phyloP scores from a whole-genome alignment of 2,888 invertebrate species.

The Reticulitermes lucifugus region DNA sequence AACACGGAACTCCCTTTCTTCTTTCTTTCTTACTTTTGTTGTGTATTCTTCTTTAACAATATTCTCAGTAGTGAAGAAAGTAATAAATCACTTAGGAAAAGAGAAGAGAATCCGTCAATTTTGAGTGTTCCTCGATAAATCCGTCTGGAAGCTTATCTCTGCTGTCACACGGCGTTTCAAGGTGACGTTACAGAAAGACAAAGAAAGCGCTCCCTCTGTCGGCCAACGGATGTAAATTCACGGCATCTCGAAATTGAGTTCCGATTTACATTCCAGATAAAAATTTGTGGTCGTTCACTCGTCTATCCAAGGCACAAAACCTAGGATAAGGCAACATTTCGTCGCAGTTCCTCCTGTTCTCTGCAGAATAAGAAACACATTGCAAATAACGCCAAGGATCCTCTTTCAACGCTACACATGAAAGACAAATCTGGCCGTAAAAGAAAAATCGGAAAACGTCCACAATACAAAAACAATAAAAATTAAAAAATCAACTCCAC shows the following conservation, averaged over 20 bases:
- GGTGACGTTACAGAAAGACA: slow-evolving; percentile 1
- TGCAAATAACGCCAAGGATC: no score
- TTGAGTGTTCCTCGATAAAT: slow-evolving; percentile 36
- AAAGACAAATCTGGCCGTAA: no score
- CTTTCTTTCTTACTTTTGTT: slow-evolving; percentile 2
- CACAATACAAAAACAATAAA: no score
- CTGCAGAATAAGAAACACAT: no score
- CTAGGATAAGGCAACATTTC: background rate
- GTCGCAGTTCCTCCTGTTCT: no score
- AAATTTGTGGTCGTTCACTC: background rate
- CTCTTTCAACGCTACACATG: no score
- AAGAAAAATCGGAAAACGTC: no score
- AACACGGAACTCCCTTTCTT: slow-evolving; percentile 1
- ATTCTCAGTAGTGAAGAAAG: slow-evolving; percentile 15
- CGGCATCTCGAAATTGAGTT: background rate
- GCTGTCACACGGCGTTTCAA: slow-evolving; percentile 1
- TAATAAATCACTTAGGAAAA: slow-evolving; percentile 44
- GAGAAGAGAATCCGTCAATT: slow-evolving; percentile 29
- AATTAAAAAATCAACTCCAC: no score
- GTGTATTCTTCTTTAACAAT: slow-evolving; percentile 21
- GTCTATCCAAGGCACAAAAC: background rate
- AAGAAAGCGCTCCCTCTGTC: background rate
- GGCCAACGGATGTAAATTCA: background rate
- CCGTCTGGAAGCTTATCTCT: slow-evolving; percentile 1
- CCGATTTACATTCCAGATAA: background rate